phyloP scores from a whole-genome alignment of 2,888 invertebrate species.

The Psylliodes chrysocephalus region DNA sequence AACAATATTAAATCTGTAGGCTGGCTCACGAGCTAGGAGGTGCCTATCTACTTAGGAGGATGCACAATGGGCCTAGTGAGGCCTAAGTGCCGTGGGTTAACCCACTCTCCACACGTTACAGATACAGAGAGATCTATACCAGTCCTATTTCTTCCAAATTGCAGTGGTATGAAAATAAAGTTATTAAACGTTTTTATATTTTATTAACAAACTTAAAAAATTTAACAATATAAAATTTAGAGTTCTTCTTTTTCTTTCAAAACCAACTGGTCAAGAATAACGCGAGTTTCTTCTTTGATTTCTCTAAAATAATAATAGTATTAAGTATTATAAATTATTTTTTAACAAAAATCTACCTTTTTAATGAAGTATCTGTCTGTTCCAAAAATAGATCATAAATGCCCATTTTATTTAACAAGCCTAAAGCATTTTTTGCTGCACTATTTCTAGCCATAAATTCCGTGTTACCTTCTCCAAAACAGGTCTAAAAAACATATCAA shows the following conservation, averaged over 20 bases:
- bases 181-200: too few species aligned
- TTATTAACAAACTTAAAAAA: too few species aligned
- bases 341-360: slow-evolving; percentile 28
- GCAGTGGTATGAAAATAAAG: too few species aligned
- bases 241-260: slow-evolving; percentile 30
- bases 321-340: neutral
- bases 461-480: slow-evolving; percentile 51
- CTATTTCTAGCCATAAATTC: slow-evolving; percentile 47
- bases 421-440: slow-evolving; percentile 49
- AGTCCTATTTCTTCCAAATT: too few species aligned
- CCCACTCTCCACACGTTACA: too few species aligned
- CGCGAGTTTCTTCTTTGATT: slow-evolving; percentile 32
- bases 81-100: too few species aligned
- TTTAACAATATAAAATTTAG: too few species aligned
- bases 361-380: slow-evolving; percentile 17
- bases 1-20: too few species aligned
- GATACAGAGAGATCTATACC: too few species aligned
- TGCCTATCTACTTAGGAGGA: too few species aligned
- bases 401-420: slow-evolving; percentile 47
- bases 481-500: slow-evolving; percentile 46
- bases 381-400: slow-evolving; percentile 32
- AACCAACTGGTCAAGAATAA: slow-evolving; percentile 20
- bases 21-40: too few species aligned
- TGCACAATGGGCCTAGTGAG: too few species aligned
- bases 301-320: slow-evolving; percentile 34